Percentiles rank a stretch among this genome's conserved stretches.
These are phyloP conservation scores for Eupelmus urozonus DNA, from an alignment of 2,888 invertebrate species.

Conservation along the genomic window DNA sequence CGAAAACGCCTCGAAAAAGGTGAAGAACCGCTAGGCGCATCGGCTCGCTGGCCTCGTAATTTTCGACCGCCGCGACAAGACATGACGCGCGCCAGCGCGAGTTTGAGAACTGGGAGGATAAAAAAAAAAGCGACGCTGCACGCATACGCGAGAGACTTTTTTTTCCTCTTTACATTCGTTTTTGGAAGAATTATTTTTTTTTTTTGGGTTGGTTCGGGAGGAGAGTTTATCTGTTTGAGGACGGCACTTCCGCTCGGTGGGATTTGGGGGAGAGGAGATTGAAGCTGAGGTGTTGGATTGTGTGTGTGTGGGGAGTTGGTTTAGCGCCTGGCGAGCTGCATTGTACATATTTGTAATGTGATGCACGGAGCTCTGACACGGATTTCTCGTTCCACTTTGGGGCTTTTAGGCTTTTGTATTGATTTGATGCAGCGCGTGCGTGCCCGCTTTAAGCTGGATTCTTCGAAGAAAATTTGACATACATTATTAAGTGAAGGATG, in stretches of 20 bases:
- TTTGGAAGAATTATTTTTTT: not conserved
- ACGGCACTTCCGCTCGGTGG: constrained; percentile 24
- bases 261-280: not conserved
- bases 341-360: constrained; percentile 10
- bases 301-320: too few relatives aligned
- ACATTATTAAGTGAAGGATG: not conserved
- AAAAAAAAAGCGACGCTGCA: constrained; percentile 2
- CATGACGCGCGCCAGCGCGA: too few relatives aligned
- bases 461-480: not conserved
- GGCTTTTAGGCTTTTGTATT: not conserved
- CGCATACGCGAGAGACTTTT: constrained; percentile 6
- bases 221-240: not conserved
- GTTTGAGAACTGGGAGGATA: too few relatives aligned
- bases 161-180: not conserved
- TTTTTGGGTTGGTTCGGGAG: not conserved
- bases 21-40: constrained; percentile 46
- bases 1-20: constrained; percentile 40
- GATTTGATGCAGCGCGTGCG: not conserved
- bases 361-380: constrained; percentile 9
- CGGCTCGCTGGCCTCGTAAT: constrained; percentile 50
- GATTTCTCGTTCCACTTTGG: constrained; percentile 24
- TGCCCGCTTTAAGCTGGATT: not conserved
- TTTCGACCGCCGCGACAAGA: constrained; percentile 8
- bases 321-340: not conserved
- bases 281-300: not conserved